Evolutionary conservation across 2,797 vertebrate genomes (phyloP).

Genomic region (Eulemur coronatus): DNA sequence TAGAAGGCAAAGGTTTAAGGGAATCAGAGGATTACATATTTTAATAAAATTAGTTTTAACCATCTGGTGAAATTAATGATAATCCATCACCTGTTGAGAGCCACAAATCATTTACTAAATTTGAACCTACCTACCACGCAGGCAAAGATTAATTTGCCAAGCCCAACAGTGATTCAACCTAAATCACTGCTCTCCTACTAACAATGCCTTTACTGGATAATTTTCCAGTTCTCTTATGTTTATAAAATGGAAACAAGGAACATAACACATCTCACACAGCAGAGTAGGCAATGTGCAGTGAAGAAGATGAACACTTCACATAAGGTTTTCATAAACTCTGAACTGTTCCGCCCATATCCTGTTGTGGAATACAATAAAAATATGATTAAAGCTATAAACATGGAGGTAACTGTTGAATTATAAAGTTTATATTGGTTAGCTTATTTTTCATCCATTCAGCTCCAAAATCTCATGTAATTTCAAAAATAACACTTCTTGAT

Average conservation of each 20-base stretch:
- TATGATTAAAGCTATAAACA: constrained; percentile 15
- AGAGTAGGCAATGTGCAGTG: not conserved
- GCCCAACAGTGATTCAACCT: not conserved
- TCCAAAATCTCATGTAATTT: not conserved
- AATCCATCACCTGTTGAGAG: constrained; percentile 30
- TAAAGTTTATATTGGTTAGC: not conserved
- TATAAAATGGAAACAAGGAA: constrained; percentile 12
- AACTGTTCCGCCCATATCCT: not conserved
- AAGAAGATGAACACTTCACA: not conserved
- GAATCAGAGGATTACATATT: constrained; percentile 5
- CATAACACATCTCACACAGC: not conserved
- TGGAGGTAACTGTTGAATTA: not conserved
- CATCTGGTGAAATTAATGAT: constrained; percentile 42
- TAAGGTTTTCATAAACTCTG: constrained; percentile 42
- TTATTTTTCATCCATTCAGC: not conserved
- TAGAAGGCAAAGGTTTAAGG: not conserved
- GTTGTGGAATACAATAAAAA: not conserved
- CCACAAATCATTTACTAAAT: constrained; percentile 58
- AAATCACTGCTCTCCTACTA: not conserved
- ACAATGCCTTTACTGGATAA: not conserved
- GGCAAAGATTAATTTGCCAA: constrained; percentile 51
- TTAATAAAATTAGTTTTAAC: constrained; percentile 44
- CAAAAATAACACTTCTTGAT: not conserved
- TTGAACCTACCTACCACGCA: constrained; percentile 2
- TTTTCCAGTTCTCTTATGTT: constrained; percentile 45